Base-by-base conservation (phyloP, 2,797 vertebrate genomes). In the Cuculus canorus region DNA sequence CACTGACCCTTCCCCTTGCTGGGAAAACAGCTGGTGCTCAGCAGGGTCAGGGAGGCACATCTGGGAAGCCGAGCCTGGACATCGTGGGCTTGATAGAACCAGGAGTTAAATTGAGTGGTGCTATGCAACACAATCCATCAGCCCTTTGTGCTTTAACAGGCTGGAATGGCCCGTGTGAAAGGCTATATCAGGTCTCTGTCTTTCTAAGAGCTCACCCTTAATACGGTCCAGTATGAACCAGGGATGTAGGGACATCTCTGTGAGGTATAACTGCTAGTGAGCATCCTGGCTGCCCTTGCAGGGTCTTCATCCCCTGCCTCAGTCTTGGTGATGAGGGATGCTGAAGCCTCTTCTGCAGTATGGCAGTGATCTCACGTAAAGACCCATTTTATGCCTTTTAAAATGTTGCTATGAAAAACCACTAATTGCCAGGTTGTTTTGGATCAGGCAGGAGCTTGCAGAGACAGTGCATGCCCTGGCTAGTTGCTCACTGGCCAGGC, bases 371-470 rank as follows among this genome's bases (percentile, higher is more conserved):
- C 48, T 45, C 85, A n/a, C 12, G 24, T 64, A 86, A 93, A 93
- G 86, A 90, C 15, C 43, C 17, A 33, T 93, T 92, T 94, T 30
- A 68, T 45, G 22, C 53, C 63, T 86, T 92, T 93, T 90, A 53
- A 81, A 91, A 81, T 65, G 83, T 71, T 91, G 59, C 77, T 92
- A 23, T 82, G 77, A 84, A 71, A 92, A 90, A 92, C 61, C 45
- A n/a, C 64, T 71, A 79, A 81, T 56, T 94, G 63, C 37, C 80
- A 86, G 60, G 61, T 59, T 43, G 63, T 17, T 95, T 82, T 76
- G 63, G 81, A 61, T 50, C 61, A 56, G 57, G 52, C 28, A 68
- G 50, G 59, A 82, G 15, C 59, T 82, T 77, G 21, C 54, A 43
- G 66, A 68, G 54, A 22, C 5, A 4, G 13, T 5, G 43, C 15